A percentile compares a stretch with the other conserved stretches of the same genome.
Evolutionary conservation across 2,113 vertebrate species (phyloP).

Genomic region (Crotalus helleri): DNA sequence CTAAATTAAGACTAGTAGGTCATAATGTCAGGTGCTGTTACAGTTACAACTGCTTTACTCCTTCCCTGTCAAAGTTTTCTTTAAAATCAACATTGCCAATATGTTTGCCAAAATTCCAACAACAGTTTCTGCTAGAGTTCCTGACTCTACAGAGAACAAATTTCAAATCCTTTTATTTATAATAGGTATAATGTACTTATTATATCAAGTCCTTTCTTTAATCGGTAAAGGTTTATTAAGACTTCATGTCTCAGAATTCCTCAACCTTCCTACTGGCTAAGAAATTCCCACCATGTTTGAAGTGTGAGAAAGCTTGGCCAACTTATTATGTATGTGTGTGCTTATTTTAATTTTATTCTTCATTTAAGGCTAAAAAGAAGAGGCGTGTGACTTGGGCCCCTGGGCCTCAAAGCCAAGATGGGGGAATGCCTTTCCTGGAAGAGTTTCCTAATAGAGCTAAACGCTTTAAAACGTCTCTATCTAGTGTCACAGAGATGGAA

Average conservation of each 20-base stretch:
- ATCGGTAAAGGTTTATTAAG: neutral
- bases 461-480: constrained; percentile 47
- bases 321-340: neutral
- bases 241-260: neutral
- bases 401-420: constrained; percentile 75
- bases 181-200: neutral
- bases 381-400: constrained; percentile 90
- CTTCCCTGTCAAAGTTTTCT: neutral
- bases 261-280: neutral
- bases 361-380: constrained; percentile 78
- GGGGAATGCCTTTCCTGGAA: constrained; percentile 47
- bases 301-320: neutral
- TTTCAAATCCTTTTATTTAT: neutral
- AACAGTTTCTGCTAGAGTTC: neutral
- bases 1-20: neutral
- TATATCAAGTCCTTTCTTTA: neutral
- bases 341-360: constrained; percentile 2
- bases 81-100: neutral
- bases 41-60: neutral
- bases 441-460: constrained; percentile 50
- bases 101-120: neutral
- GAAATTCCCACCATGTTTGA: neutral
- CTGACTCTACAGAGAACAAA: neutral
- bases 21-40: neutral
- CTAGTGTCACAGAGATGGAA: constrained; percentile 55